Base-by-base conservation (phyloP, 1,140 invertebrate species). In the Microplitis demolitor region DNA sequence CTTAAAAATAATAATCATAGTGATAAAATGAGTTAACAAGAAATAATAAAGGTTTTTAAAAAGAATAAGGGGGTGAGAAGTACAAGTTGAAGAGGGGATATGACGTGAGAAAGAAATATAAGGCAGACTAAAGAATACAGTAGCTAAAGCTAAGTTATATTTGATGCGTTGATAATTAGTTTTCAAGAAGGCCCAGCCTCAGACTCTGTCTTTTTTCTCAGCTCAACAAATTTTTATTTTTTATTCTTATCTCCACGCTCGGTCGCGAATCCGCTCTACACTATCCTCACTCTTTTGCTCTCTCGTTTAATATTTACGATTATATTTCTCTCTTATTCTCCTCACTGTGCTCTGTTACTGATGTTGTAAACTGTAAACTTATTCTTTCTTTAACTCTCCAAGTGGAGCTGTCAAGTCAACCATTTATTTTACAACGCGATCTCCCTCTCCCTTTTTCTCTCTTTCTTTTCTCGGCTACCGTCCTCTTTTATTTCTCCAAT, bases 101-200 rank as follows among this genome's bases (percentile, higher is more conserved):
- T 14, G 16, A 34, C 39, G 68, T 35, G 63, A 67, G 54, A 37
- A 56, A 71, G 58, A 69, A 74, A 63, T 37, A 63, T 4, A 53
- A 66, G 34, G 35, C 16, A 60, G 72, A 60, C 69, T 71, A 64
- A 77, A 81, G 79, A 85, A 85, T 85, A 87, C 84, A 78, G 85
- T 87, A 87, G 85, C 85, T 79, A 79, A 80, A 81, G 75, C 82
- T 84, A 87, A 87, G 78, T 85, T 87, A 85, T 85, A 85, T 85
- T 86, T 87, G 84, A 87, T 85, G 85, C 84, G 83, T 84, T 85
- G 84, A 84, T 87, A 87, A 87, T 87, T 86, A 86, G 84, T 86
- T 84, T 83, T 78, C 78, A 71, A 76, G 80, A 79, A 76, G 74
- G 72, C 67, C 70, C 61, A 51, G 67, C 60, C 75, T 72, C 64